Evolutionary conservation across 2,888 invertebrate species (phyloP), one percentile per base, ranked within the genome.

Genomic region (Teleiodes luculella): DNA sequence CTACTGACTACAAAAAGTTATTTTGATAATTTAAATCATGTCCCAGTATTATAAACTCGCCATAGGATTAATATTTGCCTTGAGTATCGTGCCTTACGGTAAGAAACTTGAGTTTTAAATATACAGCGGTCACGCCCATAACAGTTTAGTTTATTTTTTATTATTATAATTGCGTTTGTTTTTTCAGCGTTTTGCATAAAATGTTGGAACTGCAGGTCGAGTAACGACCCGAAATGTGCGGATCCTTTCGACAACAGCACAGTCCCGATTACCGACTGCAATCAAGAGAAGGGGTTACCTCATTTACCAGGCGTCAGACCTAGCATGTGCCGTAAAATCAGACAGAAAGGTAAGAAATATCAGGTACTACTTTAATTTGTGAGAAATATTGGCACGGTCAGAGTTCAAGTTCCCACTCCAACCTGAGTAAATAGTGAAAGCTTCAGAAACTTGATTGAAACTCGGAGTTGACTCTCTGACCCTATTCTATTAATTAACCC

Each of bases 231-330:
- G 0, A 95, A 96, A 86, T 97, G 97, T 74, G 94, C 94, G 0
- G 97, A 97, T 86, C 97, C 97, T 0, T 97, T 97, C 70, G 97
- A 97, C 77, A 97, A 97, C 73, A 92, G 92, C 30, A 95, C 97
- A 0, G 93, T 96, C 56, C 95, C 96, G 0, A 96, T 97, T 49
- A 94, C 94, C 0, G 96, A 97, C 74, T 96, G 96, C 66, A 91
- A 86, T 50, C 92, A 93, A 69, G 91, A 90, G 56, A 83, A 78
- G 11, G 91, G 91, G 6, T 78, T 95, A 31, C 74, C 88, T 0
- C 94, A 95, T 78, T 85, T 95, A 54, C 93, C 92, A 1, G 94
- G 93, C 16, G 89, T 94, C 0, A 89, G 90, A 41, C 92, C 97
- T 0, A 95, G 94, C 10, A 96, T 97, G 96, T 97, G 97, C 76